Percentiles rank a stretch among this genome's conserved stretches.
phyloP scores from a whole-genome alignment of 2,797 vertebrate species.

The Microcaecilia unicolor region DNA sequence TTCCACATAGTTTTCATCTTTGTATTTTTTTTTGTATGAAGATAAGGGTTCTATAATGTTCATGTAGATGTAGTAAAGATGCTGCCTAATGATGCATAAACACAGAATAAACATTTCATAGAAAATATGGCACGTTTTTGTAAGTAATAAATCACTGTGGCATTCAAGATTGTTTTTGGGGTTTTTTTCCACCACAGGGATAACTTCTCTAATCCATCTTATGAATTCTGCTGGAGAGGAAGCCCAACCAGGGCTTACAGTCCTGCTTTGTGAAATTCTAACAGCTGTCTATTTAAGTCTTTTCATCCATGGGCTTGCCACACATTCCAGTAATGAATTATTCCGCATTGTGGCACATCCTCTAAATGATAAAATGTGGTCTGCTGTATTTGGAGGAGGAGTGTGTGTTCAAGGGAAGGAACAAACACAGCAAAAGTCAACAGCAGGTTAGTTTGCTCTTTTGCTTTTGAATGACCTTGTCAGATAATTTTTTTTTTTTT shows the following conservation, averaged over 20 bases:
- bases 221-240: slow-evolving; percentile 86
- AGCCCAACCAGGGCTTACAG: slow-evolving; percentile 76
- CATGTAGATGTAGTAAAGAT: too few species aligned
- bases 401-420: slow-evolving; percentile 58
- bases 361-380: slow-evolving; percentile 87
- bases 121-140: too few species aligned
- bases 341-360: slow-evolving; percentile 86
- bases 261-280: slow-evolving; percentile 91
- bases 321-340: slow-evolving; percentile 86
- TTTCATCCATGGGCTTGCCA: slow-evolving; percentile 91
- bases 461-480: too few species aligned
- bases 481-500: too few species aligned
- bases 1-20: too few species aligned
- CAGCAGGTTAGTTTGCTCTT: slow-evolving; percentile 63
- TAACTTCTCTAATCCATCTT: slow-evolving; percentile 66
- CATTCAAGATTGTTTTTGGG: background rate
- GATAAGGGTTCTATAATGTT: too few species aligned
- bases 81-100: too few species aligned
- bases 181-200: slow-evolving; percentile 57
- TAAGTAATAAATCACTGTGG: background rate
- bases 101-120: too few species aligned
- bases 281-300: slow-evolving; percentile 90
- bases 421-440: slow-evolving; percentile 47
- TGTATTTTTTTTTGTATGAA: too few species aligned
- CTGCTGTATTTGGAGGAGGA: slow-evolving; percentile 86